Percentiles rank a stretch among this genome's conserved stretches.
Evolutionary conservation across 1,140 invertebrate species (phyloP).

Genomic region (Drosophila santomea): DNA sequence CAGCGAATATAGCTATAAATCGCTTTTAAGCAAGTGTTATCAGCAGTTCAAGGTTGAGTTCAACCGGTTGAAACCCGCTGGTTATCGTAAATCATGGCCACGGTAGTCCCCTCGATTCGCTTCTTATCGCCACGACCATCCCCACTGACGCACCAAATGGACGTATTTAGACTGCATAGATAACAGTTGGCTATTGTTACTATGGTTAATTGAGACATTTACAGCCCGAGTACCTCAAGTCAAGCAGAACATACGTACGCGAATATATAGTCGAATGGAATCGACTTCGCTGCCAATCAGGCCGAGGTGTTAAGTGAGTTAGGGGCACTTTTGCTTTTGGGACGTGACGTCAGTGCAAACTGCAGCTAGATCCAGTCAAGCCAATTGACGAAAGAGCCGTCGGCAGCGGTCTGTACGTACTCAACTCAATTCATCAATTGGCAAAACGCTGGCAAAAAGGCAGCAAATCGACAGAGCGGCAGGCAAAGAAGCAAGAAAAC

Average conservation of each 20-base stretch:
- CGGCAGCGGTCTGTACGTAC: conserved; percentile 23
- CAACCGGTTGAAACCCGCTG: conserved; percentile 35
- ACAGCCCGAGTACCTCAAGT: conserved; percentile 17
- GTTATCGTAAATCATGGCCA: conserved; percentile 56
- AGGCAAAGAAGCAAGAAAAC: conserved; percentile 27
- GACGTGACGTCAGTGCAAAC: conserved; percentile 65
- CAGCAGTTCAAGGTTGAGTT: conserved; percentile 1
- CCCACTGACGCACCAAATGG: conserved; percentile 53
- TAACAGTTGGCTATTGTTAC: conserved; percentile 70
- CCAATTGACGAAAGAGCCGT: conserved; percentile 62
- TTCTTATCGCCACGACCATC: conserved; percentile 48
- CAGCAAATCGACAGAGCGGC: background rate
- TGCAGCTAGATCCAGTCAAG: conserved; percentile 55
- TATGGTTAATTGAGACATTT: conserved; percentile 70
- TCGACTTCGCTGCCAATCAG: conserved; percentile 47
- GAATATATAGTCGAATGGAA: conserved; percentile 17
- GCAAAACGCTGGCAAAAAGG: conserved; percentile 23
- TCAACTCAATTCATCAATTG: conserved; percentile 57
- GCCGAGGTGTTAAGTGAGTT: conserved; percentile 57
- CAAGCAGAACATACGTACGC: no score
- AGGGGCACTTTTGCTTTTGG: conserved; percentile 25
- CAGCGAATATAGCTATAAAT: no score
- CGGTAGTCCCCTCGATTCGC: conserved; percentile 35
- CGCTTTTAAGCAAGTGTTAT: background rate
- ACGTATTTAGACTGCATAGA: conserved; percentile 19